These are phyloP conservation scores for Spilarctia lutea DNA, from an alignment of 2,888 invertebrate species.

Conservation along the genomic window DNA sequence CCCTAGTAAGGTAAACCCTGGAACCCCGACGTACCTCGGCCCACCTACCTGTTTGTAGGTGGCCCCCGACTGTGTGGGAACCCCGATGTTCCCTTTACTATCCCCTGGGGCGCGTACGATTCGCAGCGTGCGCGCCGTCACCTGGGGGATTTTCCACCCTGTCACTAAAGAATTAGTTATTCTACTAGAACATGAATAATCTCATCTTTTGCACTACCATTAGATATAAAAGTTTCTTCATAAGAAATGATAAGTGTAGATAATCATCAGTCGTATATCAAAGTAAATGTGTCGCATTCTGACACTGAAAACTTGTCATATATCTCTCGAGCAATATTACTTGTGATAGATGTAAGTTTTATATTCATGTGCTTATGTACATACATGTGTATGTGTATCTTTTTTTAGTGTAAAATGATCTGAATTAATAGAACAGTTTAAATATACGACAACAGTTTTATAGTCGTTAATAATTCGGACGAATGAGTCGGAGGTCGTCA, in stretches of 20 bases:
- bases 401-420: no score
- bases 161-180: not conserved
- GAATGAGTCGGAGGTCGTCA: no score
- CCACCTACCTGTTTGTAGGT: no score
- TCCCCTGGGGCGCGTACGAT: no score
- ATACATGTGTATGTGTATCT: not conserved
- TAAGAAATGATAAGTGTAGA: slow-evolving; percentile 10
- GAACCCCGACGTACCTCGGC: no score
- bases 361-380: slow-evolving; percentile 1
- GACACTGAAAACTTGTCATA: slow-evolving; percentile 12
- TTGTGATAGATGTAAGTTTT: slow-evolving; percentile 1
- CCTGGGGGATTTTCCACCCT: no score
- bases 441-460: no score
- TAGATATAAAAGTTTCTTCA: slow-evolving; percentile 12
- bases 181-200: not conserved
- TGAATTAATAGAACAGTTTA: not conserved
- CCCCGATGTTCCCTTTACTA: no score
- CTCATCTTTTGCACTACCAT: not conserved
- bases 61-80: no score
- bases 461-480: no score
- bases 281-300: slow-evolving; percentile 13
- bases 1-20: no score
- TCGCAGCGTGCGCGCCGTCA: no score
- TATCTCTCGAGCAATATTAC: slow-evolving; percentile 4
- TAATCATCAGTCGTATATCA: slow-evolving; percentile 17